Percentiles rank a stretch among this genome's conserved stretches.
Conservation (phyloP, 2,888 invertebrate genomes). For the Trissolcus japonicus region DNA sequence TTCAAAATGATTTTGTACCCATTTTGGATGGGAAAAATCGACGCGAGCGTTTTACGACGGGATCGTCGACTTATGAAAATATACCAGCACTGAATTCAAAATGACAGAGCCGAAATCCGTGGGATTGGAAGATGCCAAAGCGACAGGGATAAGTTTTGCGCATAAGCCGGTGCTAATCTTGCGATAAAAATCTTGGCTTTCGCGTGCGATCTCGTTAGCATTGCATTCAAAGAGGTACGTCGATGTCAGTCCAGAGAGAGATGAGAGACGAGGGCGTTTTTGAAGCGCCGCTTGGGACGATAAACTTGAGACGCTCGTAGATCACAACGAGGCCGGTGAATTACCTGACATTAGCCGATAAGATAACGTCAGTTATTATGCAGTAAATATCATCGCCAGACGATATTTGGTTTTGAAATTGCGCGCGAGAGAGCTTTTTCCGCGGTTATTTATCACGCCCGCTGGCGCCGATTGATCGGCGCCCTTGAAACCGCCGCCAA, state of each 20-base stretch:
- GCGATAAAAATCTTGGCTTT: not conserved
- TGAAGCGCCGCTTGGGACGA: constrained; percentile 32
- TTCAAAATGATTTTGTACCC: too few relatives aligned
- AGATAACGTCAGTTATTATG: constrained; percentile 54
- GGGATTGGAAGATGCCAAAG: not conserved
- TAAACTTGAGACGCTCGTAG: constrained; percentile 35
- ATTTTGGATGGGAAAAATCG: constrained; percentile 5
- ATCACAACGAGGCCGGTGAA: constrained; percentile 33
- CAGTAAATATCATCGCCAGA: constrained; percentile 41
- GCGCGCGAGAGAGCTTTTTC: constrained; percentile 18
- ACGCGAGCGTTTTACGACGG: constrained; percentile 6
- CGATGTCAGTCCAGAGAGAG: constrained; percentile 8
- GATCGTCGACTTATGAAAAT: constrained; percentile 22
- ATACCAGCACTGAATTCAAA: not conserved
- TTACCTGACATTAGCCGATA: constrained; percentile 35
- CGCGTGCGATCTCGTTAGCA: constrained; percentile 29
- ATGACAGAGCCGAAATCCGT: constrained; percentile 10
- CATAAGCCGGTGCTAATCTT: constrained; percentile 4
- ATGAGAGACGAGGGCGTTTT: constrained; percentile 27
- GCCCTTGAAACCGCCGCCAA: constrained; percentile 16
- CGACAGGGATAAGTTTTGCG: constrained; percentile 14
- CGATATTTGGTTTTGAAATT: constrained; percentile 31
- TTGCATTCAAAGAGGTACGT: constrained; percentile 30
- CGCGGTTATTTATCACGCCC: constrained; percentile 27
- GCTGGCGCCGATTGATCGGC: constrained; percentile 10